phyloP scores from a whole-genome alignment of 2,888 invertebrate genomes.

The Oxyscelio sp. region DNA sequence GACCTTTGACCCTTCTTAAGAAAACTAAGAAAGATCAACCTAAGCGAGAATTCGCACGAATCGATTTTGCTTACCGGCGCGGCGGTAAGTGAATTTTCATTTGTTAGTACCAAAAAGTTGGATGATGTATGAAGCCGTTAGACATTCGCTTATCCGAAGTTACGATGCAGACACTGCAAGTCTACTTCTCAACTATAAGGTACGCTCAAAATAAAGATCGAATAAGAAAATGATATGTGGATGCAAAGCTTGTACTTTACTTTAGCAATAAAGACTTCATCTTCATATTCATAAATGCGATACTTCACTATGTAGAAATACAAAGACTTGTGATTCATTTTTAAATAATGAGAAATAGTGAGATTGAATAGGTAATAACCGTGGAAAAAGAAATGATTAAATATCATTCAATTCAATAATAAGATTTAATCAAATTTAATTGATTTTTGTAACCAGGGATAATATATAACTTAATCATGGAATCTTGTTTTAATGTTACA shows the following conservation, averaged over 20 bases:
- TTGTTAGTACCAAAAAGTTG: constrained; percentile 35
- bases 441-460: no score
- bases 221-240: constrained; percentile 22
- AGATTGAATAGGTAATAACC: no score
- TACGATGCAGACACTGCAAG: constrained; percentile 35
- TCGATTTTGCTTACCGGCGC: constrained; percentile 27
- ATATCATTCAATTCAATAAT: no score
- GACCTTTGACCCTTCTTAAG: constrained; percentile 22
- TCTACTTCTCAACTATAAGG: constrained; percentile 3
- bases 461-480: no score
- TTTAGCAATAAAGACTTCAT: neutral
- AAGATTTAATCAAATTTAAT: no score
- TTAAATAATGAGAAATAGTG: no score
- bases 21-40: constrained; percentile 26
- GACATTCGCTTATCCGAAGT: constrained; percentile 32
- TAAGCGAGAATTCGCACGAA: constrained; percentile 3
- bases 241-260: constrained; percentile 1
- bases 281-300: no score
- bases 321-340: no score
- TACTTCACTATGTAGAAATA: no score
- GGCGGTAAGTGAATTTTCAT: constrained; percentile 26
- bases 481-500: no score
- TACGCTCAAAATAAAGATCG: constrained; percentile 22
- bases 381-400: no score
- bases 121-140: constrained; percentile 37